Evolutionary conservation across 2,888 invertebrate genomes (phyloP).

Genomic region (Acronicta aceris): DNA sequence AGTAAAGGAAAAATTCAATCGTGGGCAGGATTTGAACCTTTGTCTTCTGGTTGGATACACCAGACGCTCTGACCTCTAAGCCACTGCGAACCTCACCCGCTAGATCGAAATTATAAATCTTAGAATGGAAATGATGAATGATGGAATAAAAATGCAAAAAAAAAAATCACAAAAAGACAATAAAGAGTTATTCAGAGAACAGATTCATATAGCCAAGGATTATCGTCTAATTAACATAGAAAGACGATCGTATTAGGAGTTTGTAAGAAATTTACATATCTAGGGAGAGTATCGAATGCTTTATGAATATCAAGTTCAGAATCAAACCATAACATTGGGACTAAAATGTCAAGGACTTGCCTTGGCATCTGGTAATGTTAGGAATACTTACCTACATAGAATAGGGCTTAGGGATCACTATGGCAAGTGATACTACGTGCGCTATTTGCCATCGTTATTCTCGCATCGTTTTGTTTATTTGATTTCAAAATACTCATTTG

Average conservation of each 20-base stretch:
- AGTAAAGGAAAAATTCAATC: too few relatives aligned
- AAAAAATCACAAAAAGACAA: too few relatives aligned
- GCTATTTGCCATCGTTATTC: slow-evolving; percentile 13
- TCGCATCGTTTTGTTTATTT: slow-evolving; percentile 7
- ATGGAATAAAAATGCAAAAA: too few relatives aligned
- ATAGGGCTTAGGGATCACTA: slow-evolving; percentile 24
- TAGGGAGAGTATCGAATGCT: slow-evolving; percentile 16
- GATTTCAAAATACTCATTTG: slow-evolving; percentile 11
- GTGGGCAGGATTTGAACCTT: too few relatives aligned
- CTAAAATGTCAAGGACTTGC: slow-evolving; percentile 43
- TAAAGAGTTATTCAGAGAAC: slow-evolving; percentile 19
- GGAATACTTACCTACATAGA: slow-evolving; percentile 27
- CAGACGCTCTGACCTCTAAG: too few relatives aligned
- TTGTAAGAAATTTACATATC: slow-evolving; percentile 27
- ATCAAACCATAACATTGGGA: slow-evolving; percentile 10
- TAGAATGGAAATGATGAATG: too few relatives aligned
- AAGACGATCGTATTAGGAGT: slow-evolving; percentile 9
- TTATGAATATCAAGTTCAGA: slow-evolving; percentile 39
- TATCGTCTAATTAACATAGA: slow-evolving; percentile 24
- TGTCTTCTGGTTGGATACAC: too few relatives aligned
- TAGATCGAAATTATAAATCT: too few relatives aligned
- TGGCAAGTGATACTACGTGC: slow-evolving; percentile 11
- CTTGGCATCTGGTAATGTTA: slow-evolving; percentile 49
- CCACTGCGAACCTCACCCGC: too few relatives aligned
- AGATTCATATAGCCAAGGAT: slow-evolving; percentile 8